These are phyloP conservation scores for Gambusia affinis DNA, from an alignment of 2,113 vertebrate species.

Conservation along the genomic window DNA sequence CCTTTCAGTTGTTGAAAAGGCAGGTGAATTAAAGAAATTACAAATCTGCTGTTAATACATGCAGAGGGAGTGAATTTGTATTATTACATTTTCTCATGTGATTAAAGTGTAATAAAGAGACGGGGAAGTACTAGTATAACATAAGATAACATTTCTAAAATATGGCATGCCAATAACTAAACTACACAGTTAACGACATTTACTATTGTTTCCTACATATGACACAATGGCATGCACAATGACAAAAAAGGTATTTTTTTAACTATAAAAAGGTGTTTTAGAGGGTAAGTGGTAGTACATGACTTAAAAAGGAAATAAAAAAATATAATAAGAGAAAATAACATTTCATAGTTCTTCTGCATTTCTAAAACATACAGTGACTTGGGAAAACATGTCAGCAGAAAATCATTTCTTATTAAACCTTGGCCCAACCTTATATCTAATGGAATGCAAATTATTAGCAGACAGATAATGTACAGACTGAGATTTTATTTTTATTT, in stretches of 20 bases:
- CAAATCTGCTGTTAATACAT: conserved; percentile 43
- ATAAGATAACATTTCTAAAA: neutral
- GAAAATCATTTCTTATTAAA: too few species aligned
- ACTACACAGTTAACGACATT: neutral
- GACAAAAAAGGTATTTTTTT: neutral
- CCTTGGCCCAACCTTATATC: too few species aligned
- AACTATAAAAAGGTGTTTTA: neutral
- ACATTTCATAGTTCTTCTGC: too few species aligned
- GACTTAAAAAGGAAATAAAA: too few species aligned
- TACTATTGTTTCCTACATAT: neutral
- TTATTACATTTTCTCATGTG: neutral
- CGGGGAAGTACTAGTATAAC: neutral
- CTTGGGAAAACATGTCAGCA: too few species aligned
- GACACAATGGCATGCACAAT: neutral
- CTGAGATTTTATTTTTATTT: too few species aligned
- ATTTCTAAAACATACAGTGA: too few species aligned
- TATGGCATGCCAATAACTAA: neutral
- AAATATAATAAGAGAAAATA: too few species aligned
- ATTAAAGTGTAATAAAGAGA: neutral
- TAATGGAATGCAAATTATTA: too few species aligned
- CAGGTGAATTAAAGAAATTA: conserved; percentile 74
- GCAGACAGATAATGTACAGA: too few species aligned
- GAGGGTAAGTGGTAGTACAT: neutral
- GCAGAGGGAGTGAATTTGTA: neutral
- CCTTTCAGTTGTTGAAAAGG: conserved; percentile 42